A percentile compares a stretch with the other conserved stretches of the same genome.
Conservation (phyloP, 2,113 vertebrate genomes). For the Pseudopodoces humilis region DNA sequence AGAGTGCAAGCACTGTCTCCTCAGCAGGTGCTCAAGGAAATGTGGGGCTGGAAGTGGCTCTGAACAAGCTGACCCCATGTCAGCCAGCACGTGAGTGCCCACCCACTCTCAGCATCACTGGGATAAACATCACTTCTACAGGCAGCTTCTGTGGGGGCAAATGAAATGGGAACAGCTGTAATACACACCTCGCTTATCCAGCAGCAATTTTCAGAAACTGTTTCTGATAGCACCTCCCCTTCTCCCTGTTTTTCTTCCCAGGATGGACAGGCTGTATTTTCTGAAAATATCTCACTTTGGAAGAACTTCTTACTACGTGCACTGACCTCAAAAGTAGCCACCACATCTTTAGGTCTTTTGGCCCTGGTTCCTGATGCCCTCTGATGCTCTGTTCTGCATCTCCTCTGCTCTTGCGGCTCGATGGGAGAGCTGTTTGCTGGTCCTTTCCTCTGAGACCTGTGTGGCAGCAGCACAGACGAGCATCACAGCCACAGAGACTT, state of each 20-base stretch:
- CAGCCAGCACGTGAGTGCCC: not conserved
- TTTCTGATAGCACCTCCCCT: not conserved
- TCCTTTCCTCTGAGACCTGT: not conserved
- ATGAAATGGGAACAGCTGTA: fast-evolving
- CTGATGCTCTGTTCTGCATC: not conserved
- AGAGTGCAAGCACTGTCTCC: not conserved
- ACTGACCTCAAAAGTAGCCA: not conserved
- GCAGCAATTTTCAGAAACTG: not conserved
- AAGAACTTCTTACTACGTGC: not conserved
- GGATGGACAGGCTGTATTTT: not conserved
- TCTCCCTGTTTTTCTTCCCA: not conserved
- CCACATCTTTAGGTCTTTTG: fast-evolving
- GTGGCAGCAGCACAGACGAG: not conserved
- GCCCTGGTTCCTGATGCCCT: not conserved
- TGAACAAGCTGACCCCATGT: not conserved
- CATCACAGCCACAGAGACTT: not conserved
- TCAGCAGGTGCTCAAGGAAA: fast-evolving
- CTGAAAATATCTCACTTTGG: not conserved
- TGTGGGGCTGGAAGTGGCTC: not conserved
- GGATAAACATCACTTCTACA: not conserved
- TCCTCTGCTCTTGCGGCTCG: not conserved
- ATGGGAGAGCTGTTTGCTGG: fast-evolving
- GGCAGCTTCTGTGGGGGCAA: not conserved
- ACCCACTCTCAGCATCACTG: not conserved
- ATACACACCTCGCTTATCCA: fast-evolving